Percentiles rank a stretch among this genome's conserved stretches.
phyloP scores from a whole-genome alignment of 2,888 invertebrate genomes.

The Chrysolina americana region DNA sequence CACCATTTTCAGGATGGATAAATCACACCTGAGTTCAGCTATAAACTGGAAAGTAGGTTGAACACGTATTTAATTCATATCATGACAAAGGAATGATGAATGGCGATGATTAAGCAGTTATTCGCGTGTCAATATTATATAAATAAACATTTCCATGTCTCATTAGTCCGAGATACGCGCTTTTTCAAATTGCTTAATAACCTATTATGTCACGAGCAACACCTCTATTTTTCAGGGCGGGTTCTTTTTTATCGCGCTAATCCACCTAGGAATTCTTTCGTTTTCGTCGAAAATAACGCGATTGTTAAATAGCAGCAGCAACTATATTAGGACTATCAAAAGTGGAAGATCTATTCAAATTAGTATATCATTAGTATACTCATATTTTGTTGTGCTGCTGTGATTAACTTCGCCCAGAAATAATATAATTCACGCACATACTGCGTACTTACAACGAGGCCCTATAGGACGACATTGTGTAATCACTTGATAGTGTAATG shows the following conservation, averaged over 20 bases:
- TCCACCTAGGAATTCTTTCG: constrained; percentile 27
- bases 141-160: constrained; percentile 52
- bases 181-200: constrained; percentile 52
- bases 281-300: constrained; percentile 32
- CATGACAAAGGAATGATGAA: constrained; percentile 25
- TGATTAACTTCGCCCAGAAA: too few relatives aligned
- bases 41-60: constrained; percentile 25
- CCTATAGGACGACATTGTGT: too few relatives aligned
- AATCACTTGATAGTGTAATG: too few relatives aligned
- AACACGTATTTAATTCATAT: constrained; percentile 25
- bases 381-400: too few relatives aligned
- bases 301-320: constrained; percentile 28
- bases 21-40: neutral
- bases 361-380: too few relatives aligned
- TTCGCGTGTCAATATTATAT: constrained; percentile 49
- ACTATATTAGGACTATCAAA: constrained; percentile 15
- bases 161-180: constrained; percentile 49
- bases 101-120: constrained; percentile 37
- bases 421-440: too few relatives aligned
- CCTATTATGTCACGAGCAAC: constrained; percentile 50
- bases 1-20: neutral
- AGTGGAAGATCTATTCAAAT: neutral
- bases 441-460: too few relatives aligned
- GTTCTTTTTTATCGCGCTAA: constrained; percentile 39
- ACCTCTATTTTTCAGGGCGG: constrained; percentile 43